Percentiles rank a stretch among this genome's conserved stretches.
Conservation (phyloP, 2,797 vertebrate species). For the Miichthys miiuy region DNA sequence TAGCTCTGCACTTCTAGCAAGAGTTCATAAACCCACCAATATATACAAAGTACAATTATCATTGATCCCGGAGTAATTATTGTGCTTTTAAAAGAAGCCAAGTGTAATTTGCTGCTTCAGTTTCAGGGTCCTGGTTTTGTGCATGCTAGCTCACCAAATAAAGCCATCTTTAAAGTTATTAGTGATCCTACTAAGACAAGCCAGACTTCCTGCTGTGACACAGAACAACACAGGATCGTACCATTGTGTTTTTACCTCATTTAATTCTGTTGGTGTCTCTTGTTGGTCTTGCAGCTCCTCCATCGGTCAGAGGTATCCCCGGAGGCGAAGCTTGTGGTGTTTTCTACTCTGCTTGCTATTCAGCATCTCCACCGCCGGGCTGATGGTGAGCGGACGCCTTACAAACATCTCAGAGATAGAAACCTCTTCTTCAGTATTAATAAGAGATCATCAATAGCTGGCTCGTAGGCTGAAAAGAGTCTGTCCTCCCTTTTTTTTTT, state of each 20-base stretch:
- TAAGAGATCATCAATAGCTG: not conserved
- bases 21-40: not conserved
- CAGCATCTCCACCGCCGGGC: conserved; percentile 89
- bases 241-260: not conserved
- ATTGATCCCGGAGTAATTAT: not conserved
- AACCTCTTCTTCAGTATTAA: not conserved
- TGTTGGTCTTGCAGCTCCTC: conserved; percentile 86
- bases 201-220: not conserved
- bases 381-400: conserved; percentile 87
- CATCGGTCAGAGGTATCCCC: conserved; percentile 93
- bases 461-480: not conserved
- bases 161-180: not conserved
- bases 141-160: not conserved
- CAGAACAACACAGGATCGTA: not conserved
- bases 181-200: not conserved
- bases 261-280: not conserved
- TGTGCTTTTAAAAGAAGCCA: not conserved
- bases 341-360: conserved; percentile 93
- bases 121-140: not conserved
- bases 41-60: not conserved
- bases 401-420: not conserved
- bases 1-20: not conserved
- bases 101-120: conserved; percentile 1
- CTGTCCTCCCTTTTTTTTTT: not conserved
- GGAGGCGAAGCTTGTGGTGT: conserved; percentile 93